phyloP scores from a whole-genome alignment of 2,113 vertebrate genomes.

The Hippopotamus amphibius region DNA sequence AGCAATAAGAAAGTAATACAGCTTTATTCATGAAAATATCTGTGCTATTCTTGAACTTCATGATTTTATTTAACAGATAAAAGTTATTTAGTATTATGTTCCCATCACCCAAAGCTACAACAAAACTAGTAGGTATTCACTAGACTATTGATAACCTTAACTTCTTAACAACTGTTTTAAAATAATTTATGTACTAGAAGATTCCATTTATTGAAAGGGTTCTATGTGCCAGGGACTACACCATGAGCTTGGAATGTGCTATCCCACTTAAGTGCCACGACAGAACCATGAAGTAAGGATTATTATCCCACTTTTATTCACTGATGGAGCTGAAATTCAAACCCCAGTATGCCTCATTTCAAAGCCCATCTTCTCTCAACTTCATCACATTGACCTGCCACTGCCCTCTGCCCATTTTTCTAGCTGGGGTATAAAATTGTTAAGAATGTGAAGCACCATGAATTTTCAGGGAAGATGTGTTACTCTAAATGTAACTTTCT shows the following conservation, averaged over 20 bases:
- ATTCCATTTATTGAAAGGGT: not conserved
- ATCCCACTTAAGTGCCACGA: not conserved
- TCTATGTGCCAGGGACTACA: not conserved
- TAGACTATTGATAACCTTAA: not conserved
- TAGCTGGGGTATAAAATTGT: not conserved
- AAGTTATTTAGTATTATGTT: not conserved
- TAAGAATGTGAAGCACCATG: conserved; percentile 14
- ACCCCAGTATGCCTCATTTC: not conserved
- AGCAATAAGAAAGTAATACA: not conserved
- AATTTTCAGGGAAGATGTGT: conserved; percentile 66
- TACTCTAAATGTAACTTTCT: conserved; percentile 64
- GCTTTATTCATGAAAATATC: not conserved
- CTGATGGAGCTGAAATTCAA: not conserved
- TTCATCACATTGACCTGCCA: not conserved
- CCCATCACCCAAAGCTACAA: not conserved
- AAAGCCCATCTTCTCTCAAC: not conserved
- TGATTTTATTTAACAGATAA: not conserved
- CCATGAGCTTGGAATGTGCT: not conserved
- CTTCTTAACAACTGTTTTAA: not conserved
- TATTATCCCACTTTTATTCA: not conserved
- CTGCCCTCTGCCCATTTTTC: not conserved
- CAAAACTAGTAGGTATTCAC: not conserved
- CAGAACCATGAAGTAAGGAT: not conserved
- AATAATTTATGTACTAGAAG: not conserved
- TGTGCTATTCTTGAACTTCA: not conserved